Base-by-base conservation (phyloP, 2,888 invertebrate species). In the Cephus nigrinus region DNA sequence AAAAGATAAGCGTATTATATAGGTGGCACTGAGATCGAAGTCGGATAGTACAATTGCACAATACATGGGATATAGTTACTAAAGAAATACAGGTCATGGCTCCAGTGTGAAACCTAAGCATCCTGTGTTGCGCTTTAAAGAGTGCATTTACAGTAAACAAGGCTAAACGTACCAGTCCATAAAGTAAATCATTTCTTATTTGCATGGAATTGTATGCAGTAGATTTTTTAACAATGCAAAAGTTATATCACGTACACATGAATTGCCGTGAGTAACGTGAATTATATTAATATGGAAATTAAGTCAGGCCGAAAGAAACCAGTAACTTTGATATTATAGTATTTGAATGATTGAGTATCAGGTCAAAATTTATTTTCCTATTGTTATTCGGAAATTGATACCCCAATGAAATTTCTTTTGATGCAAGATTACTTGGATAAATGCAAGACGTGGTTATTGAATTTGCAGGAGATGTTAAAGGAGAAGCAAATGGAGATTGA, bases 401-500 rank as follows among this genome's bases (percentile, higher is more conserved):
- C 23, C 9, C 9, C 23, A 55, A 55, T 55, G 55, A 55, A 55
- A 23, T 23, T 55, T 55, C 23, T 2, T 55, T 55, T 9, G 23
- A 55, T 55, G 55, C 9, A 55, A 55, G 23, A 55, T 55, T 55
- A 55, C 9, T 23, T 55, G 9, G 55, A 9, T 23, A 23, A 55
- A 55, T 55, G 23, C 23, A 55, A 23, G 9, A 55, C 23, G 55
- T 55, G 55, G 55, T 23, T 9, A 55, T 55, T 55, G 55, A 55
- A 55, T 80, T 89, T 91, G 78, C 92, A 98, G 98, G 98, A 98
- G 91, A 93, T 97, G 55, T 92, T 99, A 79, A 95, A 96, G 89
- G 98, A 99, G 92, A 99, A 98, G 91, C 97, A 98, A 88, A 96
- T 96, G 83, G 98, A 99, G 89, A 95, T 99, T 88, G 98, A 98